Evolutionary conservation across 2,113 vertebrate genomes (phyloP).

Genomic region (Coptodon bakossiorum): DNA sequence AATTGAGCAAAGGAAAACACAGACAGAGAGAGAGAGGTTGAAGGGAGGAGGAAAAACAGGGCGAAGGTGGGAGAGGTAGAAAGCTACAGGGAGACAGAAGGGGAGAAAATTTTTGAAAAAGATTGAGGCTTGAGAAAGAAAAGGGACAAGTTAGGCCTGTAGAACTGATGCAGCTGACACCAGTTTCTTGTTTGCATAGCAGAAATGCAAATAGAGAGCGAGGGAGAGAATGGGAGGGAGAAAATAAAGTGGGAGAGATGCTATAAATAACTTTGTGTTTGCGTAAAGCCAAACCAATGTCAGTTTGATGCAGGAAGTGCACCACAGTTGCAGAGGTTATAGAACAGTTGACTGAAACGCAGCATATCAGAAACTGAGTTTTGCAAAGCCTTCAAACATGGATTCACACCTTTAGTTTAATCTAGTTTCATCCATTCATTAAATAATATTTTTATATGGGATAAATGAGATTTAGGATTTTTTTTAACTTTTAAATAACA

Average conservation of each 20-base stretch:
- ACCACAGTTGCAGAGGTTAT: slow-evolving; percentile 43
- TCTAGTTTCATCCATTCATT: neutral
- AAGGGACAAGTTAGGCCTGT: slow-evolving; percentile 19
- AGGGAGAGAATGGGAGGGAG: slow-evolving; percentile 13
- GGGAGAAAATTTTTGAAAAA: neutral
- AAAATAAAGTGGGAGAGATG: slow-evolving; percentile 46
- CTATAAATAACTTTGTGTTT: slow-evolving; percentile 68
- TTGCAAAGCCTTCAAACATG: neutral
- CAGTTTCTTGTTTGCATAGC: slow-evolving; percentile 39
- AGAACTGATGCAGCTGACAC: slow-evolving; percentile 28
- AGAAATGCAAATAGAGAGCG: slow-evolving; percentile 50
- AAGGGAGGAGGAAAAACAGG: neutral
- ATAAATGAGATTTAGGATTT: fast-evolving
- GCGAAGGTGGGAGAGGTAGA: slow-evolving; percentile 40
- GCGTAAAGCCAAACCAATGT: slow-evolving; percentile 53
- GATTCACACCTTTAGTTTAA: neutral
- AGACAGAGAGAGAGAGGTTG: neutral
- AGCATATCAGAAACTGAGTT: neutral
- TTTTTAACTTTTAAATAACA: neutral
- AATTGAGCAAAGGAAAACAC: slow-evolving; percentile 57
- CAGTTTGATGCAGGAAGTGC: slow-evolving; percentile 63
- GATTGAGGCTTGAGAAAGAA: slow-evolving; percentile 8
- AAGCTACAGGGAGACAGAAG: slow-evolving; percentile 18
- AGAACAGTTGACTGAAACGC: slow-evolving; percentile 45
- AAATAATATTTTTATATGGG: neutral